These are phyloP conservation scores for Zoanthus sansibaricus DNA, from an alignment of 92 coral and sea anemone species.

Conservation along the genomic window DNA sequence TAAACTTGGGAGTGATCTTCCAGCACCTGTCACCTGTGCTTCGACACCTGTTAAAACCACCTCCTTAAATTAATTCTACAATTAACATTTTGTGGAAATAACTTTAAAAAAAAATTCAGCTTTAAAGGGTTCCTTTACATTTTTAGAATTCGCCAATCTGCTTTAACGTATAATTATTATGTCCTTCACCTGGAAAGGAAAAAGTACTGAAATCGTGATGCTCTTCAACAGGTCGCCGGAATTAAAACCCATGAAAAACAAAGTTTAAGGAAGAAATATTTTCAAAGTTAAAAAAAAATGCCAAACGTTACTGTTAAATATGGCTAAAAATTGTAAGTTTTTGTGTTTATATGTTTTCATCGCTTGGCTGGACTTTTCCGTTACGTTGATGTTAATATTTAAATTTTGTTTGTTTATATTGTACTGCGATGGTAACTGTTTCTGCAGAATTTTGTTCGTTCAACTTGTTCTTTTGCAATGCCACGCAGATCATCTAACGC, in stretches of 20 bases:
- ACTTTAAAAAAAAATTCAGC: background rate
- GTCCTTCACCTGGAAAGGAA: too few relatives aligned
- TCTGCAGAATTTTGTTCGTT: conserved; percentile 41
- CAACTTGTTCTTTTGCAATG: conserved; percentile 51
- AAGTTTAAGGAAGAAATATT: too few relatives aligned
- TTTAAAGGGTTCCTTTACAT: background rate
- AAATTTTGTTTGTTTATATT: conserved; percentile 22
- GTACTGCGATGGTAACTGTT: conserved; percentile 49
- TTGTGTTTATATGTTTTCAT: background rate
- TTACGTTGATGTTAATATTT: background rate
- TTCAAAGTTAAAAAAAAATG: too few relatives aligned
- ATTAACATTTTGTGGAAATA: background rate
- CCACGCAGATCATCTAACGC: conserved; percentile 55
- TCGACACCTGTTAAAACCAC: conserved; percentile 21
- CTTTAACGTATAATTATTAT: background rate
- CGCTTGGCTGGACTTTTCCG: conserved; percentile 23
- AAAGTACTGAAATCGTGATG: too few relatives aligned
- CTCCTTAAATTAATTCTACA: background rate
- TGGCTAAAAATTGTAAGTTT: background rate
- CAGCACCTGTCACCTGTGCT: background rate
- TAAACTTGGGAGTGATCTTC: conserved; percentile 1
- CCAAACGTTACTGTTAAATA: too few relatives aligned
- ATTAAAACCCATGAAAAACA: too few relatives aligned
- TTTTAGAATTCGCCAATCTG: background rate
- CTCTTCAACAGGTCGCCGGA: too few relatives aligned